Conservation (phyloP, 1,140 invertebrate genomes). For the Brachionus calyciflorus region DNA sequence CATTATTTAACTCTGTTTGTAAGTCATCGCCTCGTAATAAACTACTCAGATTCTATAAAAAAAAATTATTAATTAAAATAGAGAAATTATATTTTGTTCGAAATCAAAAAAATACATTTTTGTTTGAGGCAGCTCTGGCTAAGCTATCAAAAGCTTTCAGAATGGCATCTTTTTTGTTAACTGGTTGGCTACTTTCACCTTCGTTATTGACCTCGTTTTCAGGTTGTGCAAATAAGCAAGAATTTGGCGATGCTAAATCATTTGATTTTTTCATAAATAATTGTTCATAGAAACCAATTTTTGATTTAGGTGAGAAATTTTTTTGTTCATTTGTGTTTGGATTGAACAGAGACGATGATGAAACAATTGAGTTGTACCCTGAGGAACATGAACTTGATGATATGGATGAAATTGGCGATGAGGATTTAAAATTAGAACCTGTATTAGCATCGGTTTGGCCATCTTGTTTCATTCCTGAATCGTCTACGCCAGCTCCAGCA, state of each 20-base stretch:
- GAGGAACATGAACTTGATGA: slow-evolving; percentile 39
- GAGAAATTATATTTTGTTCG: not conserved
- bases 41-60: slow-evolving; percentile 8
- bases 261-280: slow-evolving; percentile 5
- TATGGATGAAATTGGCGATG: slow-evolving; percentile 31
- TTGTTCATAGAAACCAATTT: slow-evolving; percentile 25
- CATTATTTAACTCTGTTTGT: slow-evolving; percentile 8
- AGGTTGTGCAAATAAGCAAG: not conserved
- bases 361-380: slow-evolving; percentile 15
- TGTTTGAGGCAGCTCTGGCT: slow-evolving; percentile 34
- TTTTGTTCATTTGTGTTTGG: not conserved
- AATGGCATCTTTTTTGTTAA: slow-evolving; percentile 44
- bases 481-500: not conserved
- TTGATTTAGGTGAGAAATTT: slow-evolving; percentile 21
- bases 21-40: not conserved
- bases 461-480: slow-evolving; percentile 5
- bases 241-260: slow-evolving; percentile 19
- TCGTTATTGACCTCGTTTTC: not conserved
- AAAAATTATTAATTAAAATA: not conserved
- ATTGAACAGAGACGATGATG: not conserved
- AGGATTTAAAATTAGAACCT: slow-evolving; percentile 33
- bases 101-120: not conserved
- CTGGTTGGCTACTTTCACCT: not conserved
- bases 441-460: not conserved
- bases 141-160: slow-evolving; percentile 41